Evolutionary conservation across 2,113 vertebrate genomes (phyloP).

Genomic region (Toxotes chatareus): DNA sequence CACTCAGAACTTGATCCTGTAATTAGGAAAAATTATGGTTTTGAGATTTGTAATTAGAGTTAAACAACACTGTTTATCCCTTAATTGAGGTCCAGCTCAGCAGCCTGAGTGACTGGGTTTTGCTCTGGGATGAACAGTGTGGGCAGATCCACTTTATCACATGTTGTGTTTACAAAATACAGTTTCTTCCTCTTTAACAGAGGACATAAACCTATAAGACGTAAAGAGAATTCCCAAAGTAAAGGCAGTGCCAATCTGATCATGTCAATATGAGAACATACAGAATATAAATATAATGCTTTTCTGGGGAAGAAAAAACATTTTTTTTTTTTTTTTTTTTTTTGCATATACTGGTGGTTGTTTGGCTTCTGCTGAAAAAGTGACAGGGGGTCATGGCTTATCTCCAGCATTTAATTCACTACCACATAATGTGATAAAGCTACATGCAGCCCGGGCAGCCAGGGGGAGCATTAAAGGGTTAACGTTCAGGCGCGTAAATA

Average conservation of each 20-base stretch:
- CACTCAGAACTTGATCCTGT: not conserved
- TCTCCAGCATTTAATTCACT: conserved; percentile 3
- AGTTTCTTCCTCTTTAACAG: not conserved
- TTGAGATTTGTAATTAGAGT: not conserved
- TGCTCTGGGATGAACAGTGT: not conserved
- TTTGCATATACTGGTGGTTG: not conserved
- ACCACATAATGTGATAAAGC: conserved; percentile 1
- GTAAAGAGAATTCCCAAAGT: not conserved
- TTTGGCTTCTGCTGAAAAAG: not conserved
- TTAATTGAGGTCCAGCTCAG: not conserved
- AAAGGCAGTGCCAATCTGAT: not conserved
- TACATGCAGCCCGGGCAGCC: conserved; percentile 7
- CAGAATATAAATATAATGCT: not conserved
- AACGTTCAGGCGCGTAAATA: conserved; percentile 86
- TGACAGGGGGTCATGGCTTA: conserved; percentile 19
- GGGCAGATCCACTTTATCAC: not conserved
- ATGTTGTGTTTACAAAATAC: not conserved
- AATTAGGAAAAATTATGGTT: not conserved
- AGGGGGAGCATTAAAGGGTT: conserved; percentile 76
- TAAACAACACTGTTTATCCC: not conserved
- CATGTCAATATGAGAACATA: not conserved
- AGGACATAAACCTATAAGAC: not conserved
- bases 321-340: no score
- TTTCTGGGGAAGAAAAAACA: no score
- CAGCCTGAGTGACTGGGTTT: not conserved